phyloP scores from a whole-genome alignment of 2,113 vertebrate genomes.

The Heterotis niloticus region DNA sequence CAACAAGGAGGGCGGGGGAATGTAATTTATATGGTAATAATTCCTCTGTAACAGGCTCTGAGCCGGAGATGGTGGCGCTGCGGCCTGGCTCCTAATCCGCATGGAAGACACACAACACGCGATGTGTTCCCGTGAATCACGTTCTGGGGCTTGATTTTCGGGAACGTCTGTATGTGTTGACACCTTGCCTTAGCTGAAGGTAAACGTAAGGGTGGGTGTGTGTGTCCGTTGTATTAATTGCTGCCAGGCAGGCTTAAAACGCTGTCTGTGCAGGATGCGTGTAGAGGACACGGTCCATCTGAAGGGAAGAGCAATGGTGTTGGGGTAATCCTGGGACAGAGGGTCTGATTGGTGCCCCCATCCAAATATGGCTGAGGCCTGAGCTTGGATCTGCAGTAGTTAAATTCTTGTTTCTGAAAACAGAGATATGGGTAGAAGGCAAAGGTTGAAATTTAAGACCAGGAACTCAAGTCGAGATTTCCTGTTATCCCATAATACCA shows the following conservation, averaged over 20 bases:
- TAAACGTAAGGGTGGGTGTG: background rate
- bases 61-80: conserved; percentile 47
- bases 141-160: background rate
- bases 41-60: conserved; percentile 41
- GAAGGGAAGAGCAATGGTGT: background rate
- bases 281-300: no score
- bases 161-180: background rate
- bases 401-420: no score
- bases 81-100: conserved; percentile 55
- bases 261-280: no score
- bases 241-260: no score
- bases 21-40: conserved; percentile 75
- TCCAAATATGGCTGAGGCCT: no score
- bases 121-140: background rate
- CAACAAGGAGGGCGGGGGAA: conserved; percentile 60
- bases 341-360: no score
- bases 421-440: no score
- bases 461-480: no score
- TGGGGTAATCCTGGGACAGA: no score
- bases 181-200: background rate
- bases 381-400: no score
- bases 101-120: conserved; percentile 20
- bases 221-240: background rate
- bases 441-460: no score
- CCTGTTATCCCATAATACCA: no score